phyloP scores from a whole-genome alignment of 1,140 invertebrate genomes.

The Parasteatoda tepidariorum region DNA sequence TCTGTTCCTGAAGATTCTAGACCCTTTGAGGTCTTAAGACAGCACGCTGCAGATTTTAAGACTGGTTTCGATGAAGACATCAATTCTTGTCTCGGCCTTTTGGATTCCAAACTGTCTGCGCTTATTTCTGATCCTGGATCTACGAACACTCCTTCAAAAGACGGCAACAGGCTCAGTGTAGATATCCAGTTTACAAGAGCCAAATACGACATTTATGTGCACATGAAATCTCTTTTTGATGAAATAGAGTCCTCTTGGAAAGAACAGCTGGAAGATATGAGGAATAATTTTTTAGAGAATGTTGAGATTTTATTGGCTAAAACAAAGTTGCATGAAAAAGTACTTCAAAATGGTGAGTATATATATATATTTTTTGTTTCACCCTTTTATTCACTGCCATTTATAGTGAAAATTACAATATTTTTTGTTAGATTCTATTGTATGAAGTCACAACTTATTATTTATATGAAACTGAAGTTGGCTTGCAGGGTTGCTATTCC shows the following conservation, averaged over 20 bases:
- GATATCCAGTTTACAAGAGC: background rate
- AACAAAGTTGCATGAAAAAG: background rate
- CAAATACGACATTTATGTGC: background rate
- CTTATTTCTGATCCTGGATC: background rate
- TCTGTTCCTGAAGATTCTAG: background rate
- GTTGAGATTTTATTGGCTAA: background rate
- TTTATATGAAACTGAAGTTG: too few species aligned
- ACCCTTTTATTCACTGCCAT: too few species aligned
- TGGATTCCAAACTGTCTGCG: background rate
- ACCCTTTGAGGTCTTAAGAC: background rate
- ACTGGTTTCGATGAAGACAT: background rate
- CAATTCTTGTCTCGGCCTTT: background rate
- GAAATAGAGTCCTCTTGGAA: background rate
- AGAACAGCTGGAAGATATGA: background rate
- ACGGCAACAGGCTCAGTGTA: background rate
- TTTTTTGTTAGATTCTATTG: too few species aligned
- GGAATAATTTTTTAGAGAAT: background rate
- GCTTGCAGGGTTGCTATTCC: too few species aligned
- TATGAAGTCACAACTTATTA: too few species aligned
- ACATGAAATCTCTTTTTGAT: background rate
- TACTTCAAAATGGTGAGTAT: too few species aligned
- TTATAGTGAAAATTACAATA: too few species aligned
- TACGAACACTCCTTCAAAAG: background rate
- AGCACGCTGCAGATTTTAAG: background rate
- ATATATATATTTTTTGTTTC: too few species aligned